Evolutionary conservation across 2,888 invertebrate species (phyloP), one percentile per base, ranked within the genome.

Genomic region (Drosophila diplacantha): DNA sequence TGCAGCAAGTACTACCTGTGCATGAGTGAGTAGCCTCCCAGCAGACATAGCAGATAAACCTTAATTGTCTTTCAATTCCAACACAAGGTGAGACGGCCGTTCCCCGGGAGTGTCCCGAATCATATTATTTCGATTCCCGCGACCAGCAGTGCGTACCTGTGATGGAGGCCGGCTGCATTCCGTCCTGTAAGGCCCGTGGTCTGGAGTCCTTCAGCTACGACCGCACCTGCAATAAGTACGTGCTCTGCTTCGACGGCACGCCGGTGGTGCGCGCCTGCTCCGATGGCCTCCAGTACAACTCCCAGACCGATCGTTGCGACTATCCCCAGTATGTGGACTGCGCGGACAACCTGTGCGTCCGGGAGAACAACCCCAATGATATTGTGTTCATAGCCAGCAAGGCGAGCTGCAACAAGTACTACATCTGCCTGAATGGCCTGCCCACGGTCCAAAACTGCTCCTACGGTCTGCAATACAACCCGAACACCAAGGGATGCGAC

Each of bases 161-260:
- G 0, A 50, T 52, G 5, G 71, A 74, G 34, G 80, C 75, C 4
- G 32, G 53, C 0, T 86, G 87, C 38, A 43, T 84, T 18, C 78
- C 73, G 37, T 75, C 69, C 2, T 87, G 87, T 16, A 74, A 73
- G 0, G 24, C 66, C 2, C 34, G 50, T 2, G 72, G 75, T 0
- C 57, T 88, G 18, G 69, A 65, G 6, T 79, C 81, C 6, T 84
- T 80, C 57, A 54, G 75, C 24, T 86, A 85, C 11, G 79, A 82
- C 62, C 85, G 84, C 50, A 87, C 87, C 38, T 87, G 88, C 39
- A 82, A 76, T 39, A 87, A 85, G 61, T 87, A 83, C 61, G 76
- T 85, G 0, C 62, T 87, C 12, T 87, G 87, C 65, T 86, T 72
- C 57, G 73, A 59, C 18, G 72, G 79, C 1, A 57, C 32, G 1